Percentiles rank a stretch among this genome's conserved stretches.
Conservation (phyloP, 1,140 invertebrate genomes). For the Hermetia illucens region DNA sequence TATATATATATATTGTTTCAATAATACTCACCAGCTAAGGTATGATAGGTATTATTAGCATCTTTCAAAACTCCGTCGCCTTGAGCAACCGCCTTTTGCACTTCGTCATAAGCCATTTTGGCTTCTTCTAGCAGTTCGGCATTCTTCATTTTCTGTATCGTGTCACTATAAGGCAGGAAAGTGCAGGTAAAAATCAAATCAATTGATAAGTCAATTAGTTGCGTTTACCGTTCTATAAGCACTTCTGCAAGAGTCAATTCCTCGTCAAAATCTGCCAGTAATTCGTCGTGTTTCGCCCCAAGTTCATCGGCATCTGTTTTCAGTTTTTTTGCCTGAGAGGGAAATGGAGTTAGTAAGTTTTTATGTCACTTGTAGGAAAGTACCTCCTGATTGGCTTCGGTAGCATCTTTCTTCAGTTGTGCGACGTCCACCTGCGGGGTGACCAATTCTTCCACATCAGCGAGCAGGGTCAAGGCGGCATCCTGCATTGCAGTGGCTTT, state of each 20-base stretch:
- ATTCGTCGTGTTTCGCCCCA: conserved; percentile 17
- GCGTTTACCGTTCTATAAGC: conserved; percentile 45
- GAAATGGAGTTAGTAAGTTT: too few species aligned
- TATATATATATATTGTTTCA: too few species aligned
- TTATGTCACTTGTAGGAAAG: conserved; percentile 9
- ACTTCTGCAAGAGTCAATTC: conserved; percentile 48
- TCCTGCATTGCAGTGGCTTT: conserved; percentile 61
- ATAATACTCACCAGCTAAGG: conserved; percentile 61
- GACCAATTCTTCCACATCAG: conserved; percentile 56
- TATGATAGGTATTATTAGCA: conserved; percentile 72
- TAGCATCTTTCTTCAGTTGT: conserved; percentile 49
- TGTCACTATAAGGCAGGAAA: conserved; percentile 12
- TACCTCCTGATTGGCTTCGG: conserved; percentile 43
- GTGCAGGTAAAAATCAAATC: not conserved
- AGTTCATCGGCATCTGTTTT: conserved; percentile 21
- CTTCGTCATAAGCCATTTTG: conserved; percentile 53
- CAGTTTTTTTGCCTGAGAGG: conserved; percentile 28
- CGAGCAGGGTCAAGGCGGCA: conserved; percentile 62
- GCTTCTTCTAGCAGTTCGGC: conserved; percentile 42
- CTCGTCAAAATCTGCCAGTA: conserved; percentile 25
- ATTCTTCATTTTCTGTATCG: conserved; percentile 28
- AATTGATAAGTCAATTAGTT: conserved; percentile 30
- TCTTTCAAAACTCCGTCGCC: conserved; percentile 76
- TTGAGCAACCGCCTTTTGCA: conserved; percentile 63
- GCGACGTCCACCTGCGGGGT: conserved; percentile 60